Evolutionary conservation across 2,113 vertebrate species (phyloP).

Genomic region (Saccopteryx bilineata): DNA sequence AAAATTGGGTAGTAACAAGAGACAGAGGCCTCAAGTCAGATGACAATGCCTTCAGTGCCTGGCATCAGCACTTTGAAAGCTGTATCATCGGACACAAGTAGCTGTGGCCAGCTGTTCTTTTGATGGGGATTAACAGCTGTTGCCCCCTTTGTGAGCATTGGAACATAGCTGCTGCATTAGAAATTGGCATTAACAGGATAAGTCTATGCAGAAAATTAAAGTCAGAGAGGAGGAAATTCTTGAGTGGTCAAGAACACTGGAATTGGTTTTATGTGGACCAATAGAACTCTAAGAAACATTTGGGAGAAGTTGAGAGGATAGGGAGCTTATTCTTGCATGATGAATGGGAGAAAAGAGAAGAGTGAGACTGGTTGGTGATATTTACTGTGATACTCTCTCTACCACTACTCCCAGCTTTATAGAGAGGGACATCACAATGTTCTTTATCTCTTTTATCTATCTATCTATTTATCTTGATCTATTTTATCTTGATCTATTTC

Average conservation of each 20-base stretch:
- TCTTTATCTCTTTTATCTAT: neutral
- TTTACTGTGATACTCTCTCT: neutral
- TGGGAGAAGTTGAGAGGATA: neutral
- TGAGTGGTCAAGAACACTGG: neutral
- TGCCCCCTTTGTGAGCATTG: neutral
- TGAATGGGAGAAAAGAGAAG: neutral
- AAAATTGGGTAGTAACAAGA: constrained; percentile 46
- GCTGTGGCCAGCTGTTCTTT: neutral
- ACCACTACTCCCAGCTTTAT: neutral
- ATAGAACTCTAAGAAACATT: neutral
- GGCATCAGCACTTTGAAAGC: neutral
- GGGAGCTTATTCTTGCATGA: neutral
- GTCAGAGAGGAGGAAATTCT: neutral
- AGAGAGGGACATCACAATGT: neutral
- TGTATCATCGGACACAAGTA: neutral
- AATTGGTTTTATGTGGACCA: neutral
- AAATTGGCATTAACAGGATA: neutral
- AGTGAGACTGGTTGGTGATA: neutral
- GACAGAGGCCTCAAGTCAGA: neutral
- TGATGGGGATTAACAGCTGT: neutral
- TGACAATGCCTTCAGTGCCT: neutral
- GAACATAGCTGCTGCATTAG: neutral
- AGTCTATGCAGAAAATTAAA: neutral
- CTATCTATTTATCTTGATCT: neutral
- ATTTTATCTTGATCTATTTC: neutral